Evolutionary conservation across 2,888 invertebrate species (phyloP), one percentile per base, ranked within the genome.

Genomic region (Strigamia maritima): DNA sequence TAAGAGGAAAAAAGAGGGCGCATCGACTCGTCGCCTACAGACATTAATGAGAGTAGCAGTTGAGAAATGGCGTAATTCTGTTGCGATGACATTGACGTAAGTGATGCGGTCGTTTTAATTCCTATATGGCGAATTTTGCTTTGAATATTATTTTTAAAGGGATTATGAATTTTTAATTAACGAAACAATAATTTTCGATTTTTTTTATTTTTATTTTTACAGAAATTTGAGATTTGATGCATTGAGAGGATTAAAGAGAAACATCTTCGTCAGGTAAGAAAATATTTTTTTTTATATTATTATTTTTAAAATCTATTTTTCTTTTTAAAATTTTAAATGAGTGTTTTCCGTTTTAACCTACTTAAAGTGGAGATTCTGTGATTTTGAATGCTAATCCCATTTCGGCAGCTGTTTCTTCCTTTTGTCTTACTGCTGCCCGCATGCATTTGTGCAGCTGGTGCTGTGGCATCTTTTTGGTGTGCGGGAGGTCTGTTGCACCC

Each of bases 401-500:
- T 70, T 70, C 70, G 28, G 70, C 70, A 70, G 70, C 70, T 70
- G 70, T 70, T 70, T 70, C 7, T 26, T n/a, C 3, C 35, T 35
- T 70, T 70, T 70, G 70, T 70, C 70, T 65, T 65, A 12, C 12
- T 26, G 70, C 26, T 26, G 26, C 16, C 70, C 26, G 44, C 44
- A 44, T 19, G 54, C 54, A 54, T 54, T 35, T 19, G 26, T 28
- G 70, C 70, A 70, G 70, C 70, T 70, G 70, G 26, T n/a, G 70
- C 70, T 28, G 26, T 70, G 70, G 26, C 70, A 70, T 70, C 70
- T 70, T 70, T 28, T 70, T 70, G 28, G 70, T 70, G 70, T 70
- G 70, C 70, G 70, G 70, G 70, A 70, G 70, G 70, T 70, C 70
- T 70, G 70, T 26, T 70, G 70, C 70, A 28, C 70, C 70, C 70